Evolutionary conservation across 2,113 vertebrate genomes (phyloP), one percentile per base, ranked within the genome.

Genomic region (Ictalurus punctatus): DNA sequence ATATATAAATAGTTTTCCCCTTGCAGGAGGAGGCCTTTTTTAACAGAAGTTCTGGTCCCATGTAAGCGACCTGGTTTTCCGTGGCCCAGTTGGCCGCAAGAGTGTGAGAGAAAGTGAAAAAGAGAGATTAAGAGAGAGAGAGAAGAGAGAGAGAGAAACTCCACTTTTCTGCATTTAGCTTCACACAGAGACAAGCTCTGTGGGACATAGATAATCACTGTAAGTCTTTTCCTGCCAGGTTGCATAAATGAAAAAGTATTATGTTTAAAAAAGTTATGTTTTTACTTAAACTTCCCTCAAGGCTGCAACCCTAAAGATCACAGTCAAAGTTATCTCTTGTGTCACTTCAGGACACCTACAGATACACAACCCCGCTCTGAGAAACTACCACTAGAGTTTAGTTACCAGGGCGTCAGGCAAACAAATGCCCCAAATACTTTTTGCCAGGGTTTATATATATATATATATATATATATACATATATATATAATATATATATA

Each of bases 1-100:
- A 90, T 87, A n/a, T 96, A 96, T 96, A 94, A 95, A 95, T 96
- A 96, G 95, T 92, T 84, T 91, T 93, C 94, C 92, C 91, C 94
- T 94, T 95, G 93, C 94, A 95, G 92, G 93, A 93, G 92, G 92
- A 93, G 92, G 88, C 93, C 93, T 90, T 91, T 93, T 94, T 91
- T 82, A 93, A 93, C 86, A 87, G 91, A 93, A 94, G 91, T 76
- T 93, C 89, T 93, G 89, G 90, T 82, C 93, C 93, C 92, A 93
- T 92, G 90, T 92, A 93, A 93, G 91, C 93, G 95, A 95, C 95
- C 96, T 96, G 95, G 92, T 96, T 96, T 94, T 91, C 54, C 73
- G 89, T 90, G 95, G 93, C 95, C 95, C 93, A 95, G 89, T 94
- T 95, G 95, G 91, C 92, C 90, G 86, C 86, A 52, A 86, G 37